Conservation (phyloP, 2,888 invertebrate genomes). For the Acrobasis suavella region DNA sequence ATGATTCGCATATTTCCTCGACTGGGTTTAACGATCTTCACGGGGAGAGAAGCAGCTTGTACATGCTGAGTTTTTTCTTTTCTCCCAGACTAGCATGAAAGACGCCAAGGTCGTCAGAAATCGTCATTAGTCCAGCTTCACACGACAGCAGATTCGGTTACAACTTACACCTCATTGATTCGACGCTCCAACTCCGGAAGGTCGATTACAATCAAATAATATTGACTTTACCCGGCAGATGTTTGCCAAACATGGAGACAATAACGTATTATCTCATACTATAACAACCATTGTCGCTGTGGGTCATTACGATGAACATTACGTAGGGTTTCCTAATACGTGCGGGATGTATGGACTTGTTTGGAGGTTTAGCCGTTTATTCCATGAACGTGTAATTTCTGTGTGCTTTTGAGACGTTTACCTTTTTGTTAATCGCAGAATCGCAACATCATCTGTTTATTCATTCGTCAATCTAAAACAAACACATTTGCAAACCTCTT, state of each 20-base stretch:
- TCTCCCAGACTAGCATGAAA: background rate
- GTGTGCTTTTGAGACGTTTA: no score
- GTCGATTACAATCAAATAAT: conserved; percentile 7
- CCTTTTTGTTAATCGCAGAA: no score
- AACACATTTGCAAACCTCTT: no score
- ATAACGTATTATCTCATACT: conserved; percentile 17
- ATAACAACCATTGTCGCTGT: conserved; percentile 16
- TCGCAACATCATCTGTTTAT: no score
- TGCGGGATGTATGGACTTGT: background rate
- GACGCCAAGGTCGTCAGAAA: background rate
- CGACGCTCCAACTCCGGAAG: background rate
- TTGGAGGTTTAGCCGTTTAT: background rate
- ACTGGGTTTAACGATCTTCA: no score
- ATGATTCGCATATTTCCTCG: no score
- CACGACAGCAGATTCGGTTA: background rate
- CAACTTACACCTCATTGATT: background rate
- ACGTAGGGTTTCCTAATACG: conserved; percentile 7
- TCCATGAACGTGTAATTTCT: background rate
- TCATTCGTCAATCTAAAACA: no score
- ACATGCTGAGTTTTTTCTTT: no score
- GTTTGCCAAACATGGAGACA: conserved; percentile 14
- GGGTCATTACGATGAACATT: conserved; percentile 9
- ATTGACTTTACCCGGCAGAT: conserved; percentile 3
- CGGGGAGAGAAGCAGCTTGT: no score
- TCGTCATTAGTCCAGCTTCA: background rate